Base-by-base conservation (phyloP, 2,113 vertebrate genomes). In the Carassius gibelio region DNA sequence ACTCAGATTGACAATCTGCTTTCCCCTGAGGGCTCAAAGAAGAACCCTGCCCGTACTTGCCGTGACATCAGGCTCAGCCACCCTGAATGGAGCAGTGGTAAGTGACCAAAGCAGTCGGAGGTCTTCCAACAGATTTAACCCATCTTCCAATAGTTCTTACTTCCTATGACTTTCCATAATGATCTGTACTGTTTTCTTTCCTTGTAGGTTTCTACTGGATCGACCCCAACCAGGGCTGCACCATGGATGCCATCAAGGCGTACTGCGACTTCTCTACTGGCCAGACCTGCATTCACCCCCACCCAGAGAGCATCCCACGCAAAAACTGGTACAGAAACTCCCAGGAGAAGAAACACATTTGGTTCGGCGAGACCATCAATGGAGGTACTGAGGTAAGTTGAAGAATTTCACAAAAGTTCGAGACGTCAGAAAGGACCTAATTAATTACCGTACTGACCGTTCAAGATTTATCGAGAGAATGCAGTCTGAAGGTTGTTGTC, bases 201-300 rank as follows among this genome's bases (percentile, higher is more conserved):
- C 84, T 15, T 77, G 21, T 89, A 99, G 98, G 97, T 80, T 96
- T 95, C 95, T 99, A 99, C 93, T 99, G 96, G 96, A 97, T 99
- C 83, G 98, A 99, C 93, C 98, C 98, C 89, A 99, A 99, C 96
- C 98, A 99, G 94, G 98, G 98, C 84, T 97, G 97, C 94, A 96
- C 92, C 90, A 95, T 95, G 76, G 98, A 99, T 91, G 97, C 97
- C 90, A 98, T 99, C 92, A 98, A 94, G 94, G 98, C 93, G 68
- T 96, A 94, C 94, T 99, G 98, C 86, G 94, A 99, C 93, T 99
- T 99, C 91, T 90, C 92, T 88, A 96, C 94, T 90, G 97, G 97
- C 0, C 97, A 99, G 94, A 98, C 96, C 83, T 99, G 98, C 93
- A 96, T 99, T 94, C 86, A 93, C 50, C 94, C 97, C 90, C 97